Evolutionary conservation across 1,140 invertebrate genomes (phyloP).

Genomic region (Bemisia tabaci): DNA sequence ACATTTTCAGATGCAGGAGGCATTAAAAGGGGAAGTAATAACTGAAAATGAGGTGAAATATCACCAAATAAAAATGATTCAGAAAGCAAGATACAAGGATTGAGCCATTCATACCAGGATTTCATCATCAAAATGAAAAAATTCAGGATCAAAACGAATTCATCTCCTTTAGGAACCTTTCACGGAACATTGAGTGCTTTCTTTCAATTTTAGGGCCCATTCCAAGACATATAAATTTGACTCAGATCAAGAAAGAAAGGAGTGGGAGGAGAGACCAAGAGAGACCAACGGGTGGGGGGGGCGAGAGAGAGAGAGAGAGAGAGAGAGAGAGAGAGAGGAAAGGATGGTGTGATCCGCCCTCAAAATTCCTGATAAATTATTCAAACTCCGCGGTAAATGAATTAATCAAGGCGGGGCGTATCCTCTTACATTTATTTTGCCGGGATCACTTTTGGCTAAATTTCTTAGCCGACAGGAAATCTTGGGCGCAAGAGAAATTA

Average conservation of each 20-base stretch:
- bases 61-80: too few relatives aligned
- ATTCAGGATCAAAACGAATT: too few relatives aligned
- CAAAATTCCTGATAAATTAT: not conserved
- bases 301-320: not conserved
- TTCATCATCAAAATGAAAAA: too few relatives aligned
- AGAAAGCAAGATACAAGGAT: too few relatives aligned
- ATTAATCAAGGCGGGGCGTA: not conserved
- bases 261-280: not conserved
- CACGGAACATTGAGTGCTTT: too few relatives aligned
- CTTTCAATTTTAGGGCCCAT: too few relatives aligned
- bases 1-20: too few relatives aligned
- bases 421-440: not conserved
- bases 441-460: not conserved
- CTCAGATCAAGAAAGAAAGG: not conserved
- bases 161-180: too few relatives aligned
- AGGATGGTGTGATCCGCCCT: not conserved
- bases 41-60: too few relatives aligned
- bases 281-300: not conserved
- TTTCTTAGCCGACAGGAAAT: not conserved
- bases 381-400: not conserved
- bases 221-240: too few relatives aligned
- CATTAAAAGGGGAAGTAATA: too few relatives aligned
- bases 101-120: too few relatives aligned
- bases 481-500: not conserved
- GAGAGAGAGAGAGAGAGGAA: not conserved